These are phyloP conservation scores for Parapristionchus giblindavisi DNA, from an alignment of 2,888 invertebrate species.

Conservation along the genomic window DNA sequence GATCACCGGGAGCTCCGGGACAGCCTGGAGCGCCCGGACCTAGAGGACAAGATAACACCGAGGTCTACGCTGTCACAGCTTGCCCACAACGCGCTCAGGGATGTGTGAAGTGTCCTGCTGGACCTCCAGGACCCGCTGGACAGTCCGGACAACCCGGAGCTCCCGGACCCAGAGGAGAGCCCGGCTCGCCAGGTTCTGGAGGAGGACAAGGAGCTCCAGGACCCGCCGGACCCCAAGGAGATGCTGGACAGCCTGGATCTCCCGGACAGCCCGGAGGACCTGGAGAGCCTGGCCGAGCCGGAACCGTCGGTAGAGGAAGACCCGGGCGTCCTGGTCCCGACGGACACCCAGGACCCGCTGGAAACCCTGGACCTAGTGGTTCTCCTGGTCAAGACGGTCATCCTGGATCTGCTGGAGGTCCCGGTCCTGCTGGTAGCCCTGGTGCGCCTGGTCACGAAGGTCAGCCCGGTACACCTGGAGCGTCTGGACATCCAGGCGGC, in stretches of 20 bases:
- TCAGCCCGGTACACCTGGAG: conserved; percentile 2
- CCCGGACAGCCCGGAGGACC: conserved; percentile 58
- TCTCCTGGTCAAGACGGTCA: conserved; percentile 2
- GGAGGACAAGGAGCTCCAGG: conserved; percentile 56
- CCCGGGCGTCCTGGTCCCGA: conserved; percentile 48
- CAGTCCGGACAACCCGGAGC: conserved; percentile 52
- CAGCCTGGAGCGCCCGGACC: conserved; percentile 47
- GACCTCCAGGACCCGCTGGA: conserved; percentile 54
- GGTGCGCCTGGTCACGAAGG: conserved; percentile 22
- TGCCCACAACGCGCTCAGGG: conserved; percentile 52
- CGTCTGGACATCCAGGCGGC: conserved; percentile 18
- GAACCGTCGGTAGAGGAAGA: conserved; percentile 54
- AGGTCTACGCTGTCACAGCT: conserved; percentile 52
- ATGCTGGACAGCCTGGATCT: conserved; percentile 51
- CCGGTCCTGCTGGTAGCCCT: conserved; percentile 28
- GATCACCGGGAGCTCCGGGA: conserved; percentile 51
- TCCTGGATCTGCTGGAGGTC: conserved; percentile 19
- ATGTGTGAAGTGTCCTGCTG: conserved; percentile 64
- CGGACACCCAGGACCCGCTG: conserved; percentile 50
- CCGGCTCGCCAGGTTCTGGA: conserved; percentile 57
- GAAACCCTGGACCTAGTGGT: conserved; percentile 46
- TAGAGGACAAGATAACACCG: conserved; percentile 22
- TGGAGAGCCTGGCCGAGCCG: conserved; percentile 53
- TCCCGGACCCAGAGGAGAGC: conserved; percentile 59
- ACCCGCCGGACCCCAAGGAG: conserved; percentile 46